These are phyloP conservation scores for Melanotaenia parkinsoni DNA, from an alignment of 2,797 vertebrate genomes.

Conservation along the genomic window DNA sequence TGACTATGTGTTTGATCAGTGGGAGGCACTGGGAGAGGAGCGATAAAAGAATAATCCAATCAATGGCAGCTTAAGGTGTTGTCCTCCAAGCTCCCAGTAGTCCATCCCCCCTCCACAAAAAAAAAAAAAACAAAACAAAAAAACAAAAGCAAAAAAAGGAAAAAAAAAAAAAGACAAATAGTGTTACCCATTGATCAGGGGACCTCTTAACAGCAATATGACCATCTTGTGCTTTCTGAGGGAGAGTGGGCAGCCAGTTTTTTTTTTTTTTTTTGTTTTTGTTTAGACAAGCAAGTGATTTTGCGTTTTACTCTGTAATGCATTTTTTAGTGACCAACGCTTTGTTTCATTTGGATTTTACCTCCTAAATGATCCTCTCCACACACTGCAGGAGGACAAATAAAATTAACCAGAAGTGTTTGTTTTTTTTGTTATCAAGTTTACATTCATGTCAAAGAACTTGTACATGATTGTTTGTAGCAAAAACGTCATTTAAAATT, in stretches of 20 bases:
- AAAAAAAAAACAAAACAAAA: too few species aligned
- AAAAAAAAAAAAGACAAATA: background rate
- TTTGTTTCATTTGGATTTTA: constrained; percentile 59
- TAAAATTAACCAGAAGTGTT: constrained; percentile 20
- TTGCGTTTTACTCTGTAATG: constrained; percentile 83
- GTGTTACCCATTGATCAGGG: constrained; percentile 77
- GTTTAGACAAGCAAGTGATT: constrained; percentile 72
- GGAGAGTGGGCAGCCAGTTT: constrained; percentile 62
- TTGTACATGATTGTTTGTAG: constrained; percentile 86
- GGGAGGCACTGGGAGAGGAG: constrained; percentile 79
- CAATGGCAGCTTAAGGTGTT: constrained; percentile 84
- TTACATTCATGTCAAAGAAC: constrained; percentile 84
- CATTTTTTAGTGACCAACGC: constrained; percentile 84
- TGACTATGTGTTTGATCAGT: constrained; percentile 65
- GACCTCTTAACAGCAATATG: constrained; percentile 86
- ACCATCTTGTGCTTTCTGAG: constrained; percentile 81
- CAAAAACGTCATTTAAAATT: constrained; percentile 79
- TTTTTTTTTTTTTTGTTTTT: constrained; percentile 40
- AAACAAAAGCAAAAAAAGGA: background rate
- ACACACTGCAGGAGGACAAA: constrained; percentile 75
- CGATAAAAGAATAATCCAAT: constrained; percentile 79
- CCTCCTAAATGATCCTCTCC: constrained; percentile 80
- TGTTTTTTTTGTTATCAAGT: constrained; percentile 71
- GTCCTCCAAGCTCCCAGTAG: constrained; percentile 79
- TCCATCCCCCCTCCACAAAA: constrained; percentile 52